Evolutionary conservation across 2,797 vertebrate genomes (phyloP).

Genomic region (Danio kyathit): DNA sequence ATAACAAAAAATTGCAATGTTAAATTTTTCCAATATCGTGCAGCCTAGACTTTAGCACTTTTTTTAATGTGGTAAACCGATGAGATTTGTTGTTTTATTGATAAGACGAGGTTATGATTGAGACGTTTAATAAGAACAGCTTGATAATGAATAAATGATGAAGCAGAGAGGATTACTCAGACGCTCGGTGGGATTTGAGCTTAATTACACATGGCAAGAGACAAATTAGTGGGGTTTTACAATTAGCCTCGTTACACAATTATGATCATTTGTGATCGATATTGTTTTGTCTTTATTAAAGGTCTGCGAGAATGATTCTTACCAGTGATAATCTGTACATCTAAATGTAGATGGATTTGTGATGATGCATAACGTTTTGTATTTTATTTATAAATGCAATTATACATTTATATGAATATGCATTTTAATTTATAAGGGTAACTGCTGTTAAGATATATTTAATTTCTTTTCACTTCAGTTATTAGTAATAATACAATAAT

Average conservation of each 20-base stretch:
- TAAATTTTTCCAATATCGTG: no score
- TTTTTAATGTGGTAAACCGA: neutral
- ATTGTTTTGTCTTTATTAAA: conserved; percentile 20
- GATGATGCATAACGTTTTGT: neutral
- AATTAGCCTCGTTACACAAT: conserved; percentile 31
- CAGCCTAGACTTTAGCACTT: no score
- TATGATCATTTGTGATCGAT: conserved; percentile 35
- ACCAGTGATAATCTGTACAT: neutral
- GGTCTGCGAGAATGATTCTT: neutral
- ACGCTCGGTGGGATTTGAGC: conserved; percentile 30
- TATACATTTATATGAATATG: neutral
- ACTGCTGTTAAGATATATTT: neutral
- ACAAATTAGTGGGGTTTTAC: conserved; percentile 43
- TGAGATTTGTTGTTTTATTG: conserved; percentile 18
- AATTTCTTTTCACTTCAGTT: neutral
- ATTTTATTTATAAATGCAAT: neutral
- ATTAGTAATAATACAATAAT: no score
- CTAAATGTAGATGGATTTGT: neutral
- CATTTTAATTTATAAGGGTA: neutral
- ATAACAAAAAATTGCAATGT: no score
- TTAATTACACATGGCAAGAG: conserved; percentile 56
- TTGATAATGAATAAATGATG: conserved; percentile 53
- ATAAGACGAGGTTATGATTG: conserved; percentile 27
- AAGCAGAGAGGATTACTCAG: conserved; percentile 29
- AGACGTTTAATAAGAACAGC: conserved; percentile 51